phyloP scores from a whole-genome alignment of 2,113 vertebrate genomes.

The Desmodus rotundus region DNA sequence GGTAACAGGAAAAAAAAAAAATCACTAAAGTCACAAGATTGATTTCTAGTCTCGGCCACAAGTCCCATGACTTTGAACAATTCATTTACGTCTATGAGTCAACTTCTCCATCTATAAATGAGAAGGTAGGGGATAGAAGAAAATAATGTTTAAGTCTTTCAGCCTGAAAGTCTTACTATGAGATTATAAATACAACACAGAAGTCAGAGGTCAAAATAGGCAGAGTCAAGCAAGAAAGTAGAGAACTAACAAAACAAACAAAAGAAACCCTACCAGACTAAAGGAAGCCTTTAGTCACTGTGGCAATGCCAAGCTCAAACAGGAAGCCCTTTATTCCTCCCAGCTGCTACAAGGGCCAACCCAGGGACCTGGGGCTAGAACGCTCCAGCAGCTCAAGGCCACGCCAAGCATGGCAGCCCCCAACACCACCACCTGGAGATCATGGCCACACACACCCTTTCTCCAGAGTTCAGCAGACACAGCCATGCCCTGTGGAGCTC shows the following conservation, averaged over 20 bases:
- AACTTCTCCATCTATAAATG: not conserved
- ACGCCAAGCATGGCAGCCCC: not conserved
- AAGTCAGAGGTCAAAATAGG: constrained; percentile 8
- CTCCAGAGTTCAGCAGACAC: not conserved
- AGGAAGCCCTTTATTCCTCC: constrained; percentile 20
- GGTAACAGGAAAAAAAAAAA: not conserved
- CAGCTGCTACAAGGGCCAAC: not conserved
- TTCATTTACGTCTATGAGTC: not conserved
- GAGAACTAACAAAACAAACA: not conserved
- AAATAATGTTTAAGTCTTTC: not conserved
- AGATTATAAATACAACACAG: not conserved
- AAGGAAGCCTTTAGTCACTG: not conserved
- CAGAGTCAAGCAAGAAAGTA: not conserved
- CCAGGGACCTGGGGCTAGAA: not conserved
- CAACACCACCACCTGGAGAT: too few species aligned
- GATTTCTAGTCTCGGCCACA: not conserved
- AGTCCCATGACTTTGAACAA: not conserved
- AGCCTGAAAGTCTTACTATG: not conserved
- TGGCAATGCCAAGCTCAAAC: not conserved
- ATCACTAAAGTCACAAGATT: not conserved
- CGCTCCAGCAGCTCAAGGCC: not conserved
- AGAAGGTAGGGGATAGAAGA: not conserved
- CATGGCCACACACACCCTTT: not conserved
- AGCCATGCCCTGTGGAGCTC: not conserved
- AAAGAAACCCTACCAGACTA: not conserved